Evolutionary conservation across 2,797 vertebrate species (phyloP).

Genomic region (Bradypodion ventrale): DNA sequence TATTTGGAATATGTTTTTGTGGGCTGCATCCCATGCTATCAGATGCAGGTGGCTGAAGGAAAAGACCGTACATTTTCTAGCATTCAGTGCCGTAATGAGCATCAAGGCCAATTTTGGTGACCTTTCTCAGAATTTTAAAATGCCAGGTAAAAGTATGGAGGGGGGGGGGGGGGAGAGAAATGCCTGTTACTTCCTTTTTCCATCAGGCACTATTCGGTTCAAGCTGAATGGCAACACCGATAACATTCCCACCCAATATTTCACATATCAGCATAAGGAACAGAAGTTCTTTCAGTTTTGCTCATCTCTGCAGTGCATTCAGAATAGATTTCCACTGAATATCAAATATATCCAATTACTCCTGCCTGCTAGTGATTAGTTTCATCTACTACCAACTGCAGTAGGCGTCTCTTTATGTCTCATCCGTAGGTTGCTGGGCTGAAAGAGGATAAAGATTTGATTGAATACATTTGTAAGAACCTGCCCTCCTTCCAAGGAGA

Average conservation of each 20-base stretch:
- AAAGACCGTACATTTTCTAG: not conserved
- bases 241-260: constrained; percentile 17
- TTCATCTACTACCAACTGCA: constrained; percentile 18
- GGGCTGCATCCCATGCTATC: too few relatives aligned
- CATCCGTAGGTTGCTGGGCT: not conserved
- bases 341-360: constrained; percentile 28
- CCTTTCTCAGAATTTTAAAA: not conserved
- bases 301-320: constrained; percentile 18
- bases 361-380: constrained; percentile 28
- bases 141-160: not conserved
- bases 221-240: constrained; percentile 1
- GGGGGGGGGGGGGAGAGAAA: too few relatives aligned
- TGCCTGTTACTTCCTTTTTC: not conserved
- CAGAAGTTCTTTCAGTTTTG: constrained; percentile 12
- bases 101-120: not conserved
- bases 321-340: constrained; percentile 30
- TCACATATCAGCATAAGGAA: constrained; percentile 23
- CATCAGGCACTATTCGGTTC: not conserved
- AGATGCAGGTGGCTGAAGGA: not conserved
- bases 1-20: too few relatives aligned
- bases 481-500: not conserved
- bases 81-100: not conserved
- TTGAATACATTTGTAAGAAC: not conserved
- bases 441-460: constrained; percentile 8
- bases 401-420: constrained; percentile 22